phyloP scores from a whole-genome alignment of 2,888 invertebrate species.

The Phania funesta region DNA sequence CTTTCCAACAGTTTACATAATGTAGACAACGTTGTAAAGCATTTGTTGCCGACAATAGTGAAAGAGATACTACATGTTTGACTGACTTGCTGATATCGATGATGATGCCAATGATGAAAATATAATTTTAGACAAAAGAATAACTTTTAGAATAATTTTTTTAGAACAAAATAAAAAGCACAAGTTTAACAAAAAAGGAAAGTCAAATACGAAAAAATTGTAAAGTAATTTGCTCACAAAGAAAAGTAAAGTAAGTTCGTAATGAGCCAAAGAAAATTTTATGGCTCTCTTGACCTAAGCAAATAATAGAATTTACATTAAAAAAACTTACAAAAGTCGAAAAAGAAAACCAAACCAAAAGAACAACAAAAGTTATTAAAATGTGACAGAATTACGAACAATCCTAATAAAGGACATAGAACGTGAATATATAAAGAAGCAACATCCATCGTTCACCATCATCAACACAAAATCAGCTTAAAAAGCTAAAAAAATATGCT shows the following conservation, averaged over 20 bases:
- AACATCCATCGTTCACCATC: background rate
- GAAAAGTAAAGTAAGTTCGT: slow-evolving; percentile 48
- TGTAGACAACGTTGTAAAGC: background rate
- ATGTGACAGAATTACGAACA: slow-evolving; percentile 21
- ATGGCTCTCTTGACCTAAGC: background rate
- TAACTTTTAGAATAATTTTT: slow-evolving; percentile 29
- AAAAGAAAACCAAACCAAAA: background rate
- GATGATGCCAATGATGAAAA: slow-evolving; percentile 50
- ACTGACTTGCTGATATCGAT: slow-evolving; percentile 37
- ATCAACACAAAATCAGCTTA: background rate
- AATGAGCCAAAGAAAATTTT: slow-evolving; percentile 46
- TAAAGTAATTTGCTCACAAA: slow-evolving; percentile 47
- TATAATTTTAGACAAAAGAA: slow-evolving; percentile 49
- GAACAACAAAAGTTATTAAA: background rate
- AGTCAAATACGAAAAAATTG: slow-evolving; percentile 36
- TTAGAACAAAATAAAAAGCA: background rate
- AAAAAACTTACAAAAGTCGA: background rate
- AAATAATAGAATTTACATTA: slow-evolving; percentile 1
- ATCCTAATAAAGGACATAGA: background rate
- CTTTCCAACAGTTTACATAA: background rate
- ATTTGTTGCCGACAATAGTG: slow-evolving; percentile 18
- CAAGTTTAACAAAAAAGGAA: slow-evolving; percentile 14
- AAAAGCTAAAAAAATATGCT: slow-evolving; percentile 46
- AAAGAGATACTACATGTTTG: slow-evolving; percentile 2
- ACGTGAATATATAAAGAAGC: background rate